These are phyloP conservation scores for Trachelus iudaicus DNA, from an alignment of 2,888 invertebrate species.

Conservation along the genomic window DNA sequence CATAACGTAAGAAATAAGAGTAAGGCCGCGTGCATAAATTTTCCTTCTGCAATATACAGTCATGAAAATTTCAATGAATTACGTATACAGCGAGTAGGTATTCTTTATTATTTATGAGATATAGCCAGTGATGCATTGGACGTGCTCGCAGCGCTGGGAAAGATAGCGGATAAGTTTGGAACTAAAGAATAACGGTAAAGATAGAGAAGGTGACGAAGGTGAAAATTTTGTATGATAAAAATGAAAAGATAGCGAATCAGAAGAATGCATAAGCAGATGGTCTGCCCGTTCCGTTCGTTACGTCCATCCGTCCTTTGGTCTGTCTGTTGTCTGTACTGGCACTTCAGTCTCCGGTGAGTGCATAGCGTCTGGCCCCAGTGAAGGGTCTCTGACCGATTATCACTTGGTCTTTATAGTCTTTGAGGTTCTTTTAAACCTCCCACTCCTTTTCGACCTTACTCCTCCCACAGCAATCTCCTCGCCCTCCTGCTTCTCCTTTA, in stretches of 20 bases:
- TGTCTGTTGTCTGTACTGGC: constrained; percentile 29
- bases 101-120: constrained; percentile 39
- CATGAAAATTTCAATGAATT: not conserved
- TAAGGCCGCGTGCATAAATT: not conserved
- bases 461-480: constrained; percentile 8
- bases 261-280: constrained; percentile 14
- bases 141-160: constrained; percentile 1
- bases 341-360: constrained; percentile 40
- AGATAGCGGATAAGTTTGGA: constrained; percentile 14
- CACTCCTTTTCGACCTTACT: constrained; percentile 20
- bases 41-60: not conserved
- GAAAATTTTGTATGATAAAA: constrained; percentile 14
- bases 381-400: constrained; percentile 61
- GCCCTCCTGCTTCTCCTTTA: not conserved
- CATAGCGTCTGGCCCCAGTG: constrained; percentile 51
- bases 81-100: not conserved
- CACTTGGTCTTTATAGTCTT: constrained; percentile 58
- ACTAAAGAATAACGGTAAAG: constrained; percentile 11
- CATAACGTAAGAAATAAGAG: not conserved
- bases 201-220: constrained; percentile 26
- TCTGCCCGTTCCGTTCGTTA: constrained; percentile 13
- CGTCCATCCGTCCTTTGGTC: constrained; percentile 13
- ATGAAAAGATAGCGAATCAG: constrained; percentile 12
- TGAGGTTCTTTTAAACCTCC: constrained; percentile 50
- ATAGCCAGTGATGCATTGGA: constrained; percentile 13